These are phyloP conservation scores for Hemicentrotus pulcherrimus DNA, from an alignment of 35 echinoderm and acorn worm genomes.

Conservation along the genomic window DNA sequence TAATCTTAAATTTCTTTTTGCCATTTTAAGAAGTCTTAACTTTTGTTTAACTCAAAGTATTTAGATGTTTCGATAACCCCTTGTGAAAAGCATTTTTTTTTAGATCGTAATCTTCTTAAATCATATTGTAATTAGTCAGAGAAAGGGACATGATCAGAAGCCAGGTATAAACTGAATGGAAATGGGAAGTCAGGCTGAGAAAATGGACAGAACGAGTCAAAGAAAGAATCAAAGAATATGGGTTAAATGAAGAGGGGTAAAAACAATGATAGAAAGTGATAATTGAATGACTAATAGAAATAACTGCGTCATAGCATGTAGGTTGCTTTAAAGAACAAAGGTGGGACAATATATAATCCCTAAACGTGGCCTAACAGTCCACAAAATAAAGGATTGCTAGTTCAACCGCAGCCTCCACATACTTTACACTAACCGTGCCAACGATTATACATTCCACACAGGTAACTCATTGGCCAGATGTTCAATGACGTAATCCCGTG, in stretches of 20 bases:
- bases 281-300: neutral
- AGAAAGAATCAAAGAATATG: neutral
- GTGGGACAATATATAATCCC: no score
- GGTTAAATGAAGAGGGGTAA: neutral
- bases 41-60: no score
- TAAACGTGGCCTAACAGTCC: no score
- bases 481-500: neutral
- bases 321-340: no score
- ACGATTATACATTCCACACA: neutral
- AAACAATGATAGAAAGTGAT: neutral
- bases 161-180: no score
- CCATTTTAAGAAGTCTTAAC: no score
- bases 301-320: no score
- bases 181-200: neutral
- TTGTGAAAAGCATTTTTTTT: no score
- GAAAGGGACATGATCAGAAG: neutral
- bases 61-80: no score
- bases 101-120: no score
- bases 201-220: neutral
- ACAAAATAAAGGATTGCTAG: no score
- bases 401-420: neutral
- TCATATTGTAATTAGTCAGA: neutral
- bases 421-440: neutral
- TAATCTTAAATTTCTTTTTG: no score
- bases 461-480: slow-evolving; percentile 9